Evolutionary conservation across 2,888 invertebrate genomes (phyloP).

Genomic region (Hydraecia micacea): DNA sequence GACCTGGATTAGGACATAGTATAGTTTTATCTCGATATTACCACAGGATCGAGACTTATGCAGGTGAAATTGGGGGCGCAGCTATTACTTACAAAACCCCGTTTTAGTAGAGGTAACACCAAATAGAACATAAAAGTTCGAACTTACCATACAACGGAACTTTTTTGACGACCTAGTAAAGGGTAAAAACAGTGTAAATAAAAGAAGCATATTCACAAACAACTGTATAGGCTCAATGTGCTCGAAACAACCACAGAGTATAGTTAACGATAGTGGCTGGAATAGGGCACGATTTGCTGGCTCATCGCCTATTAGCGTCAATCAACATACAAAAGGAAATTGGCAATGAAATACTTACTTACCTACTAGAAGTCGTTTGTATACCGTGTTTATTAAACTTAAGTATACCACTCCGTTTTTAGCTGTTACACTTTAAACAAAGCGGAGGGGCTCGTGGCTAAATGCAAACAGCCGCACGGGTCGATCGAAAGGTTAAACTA

Average conservation of each 20-base stretch:
- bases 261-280: slow-evolving; percentile 25
- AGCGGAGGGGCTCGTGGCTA: background rate
- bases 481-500: too few species aligned
- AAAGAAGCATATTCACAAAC: slow-evolving; percentile 47
- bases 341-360: slow-evolving; percentile 50
- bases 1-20: too few species aligned
- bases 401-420: slow-evolving; percentile 4
- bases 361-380: slow-evolving; percentile 31
- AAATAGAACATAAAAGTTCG: slow-evolving; percentile 1
- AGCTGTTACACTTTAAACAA: background rate
- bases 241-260: slow-evolving; percentile 46
- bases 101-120: background rate
- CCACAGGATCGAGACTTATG: too few species aligned
- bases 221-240: slow-evolving; percentile 8
- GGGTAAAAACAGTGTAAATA: slow-evolving; percentile 24
- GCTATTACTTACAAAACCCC: background rate
- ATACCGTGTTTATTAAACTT: slow-evolving; percentile 1
- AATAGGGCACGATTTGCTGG: slow-evolving; percentile 58
- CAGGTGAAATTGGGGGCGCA: too few species aligned
- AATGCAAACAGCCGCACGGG: background rate
- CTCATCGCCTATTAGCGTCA: slow-evolving; percentile 63
- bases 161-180: slow-evolving; percentile 5
- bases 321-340: slow-evolving; percentile 49
- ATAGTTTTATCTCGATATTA: too few species aligned
- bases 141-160: background rate